Percentiles rank a stretch among this genome's conserved stretches.
phyloP scores from a whole-genome alignment of 2,888 invertebrate species.

The Gryllus longicercus region DNA sequence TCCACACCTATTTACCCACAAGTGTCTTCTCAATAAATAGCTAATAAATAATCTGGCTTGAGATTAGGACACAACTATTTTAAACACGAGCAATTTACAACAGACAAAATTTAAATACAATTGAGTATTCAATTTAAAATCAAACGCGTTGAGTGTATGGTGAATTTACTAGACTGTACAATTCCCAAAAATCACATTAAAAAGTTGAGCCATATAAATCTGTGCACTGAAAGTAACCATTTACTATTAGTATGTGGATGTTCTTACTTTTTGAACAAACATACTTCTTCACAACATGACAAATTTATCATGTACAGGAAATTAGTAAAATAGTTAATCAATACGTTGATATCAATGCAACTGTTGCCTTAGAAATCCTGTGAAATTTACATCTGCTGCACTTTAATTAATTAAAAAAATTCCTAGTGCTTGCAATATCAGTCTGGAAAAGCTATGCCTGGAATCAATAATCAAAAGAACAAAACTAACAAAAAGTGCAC shows the following conservation, averaged over 20 bases:
- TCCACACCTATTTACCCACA: neutral
- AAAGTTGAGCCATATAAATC: neutral
- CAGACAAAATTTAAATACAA: slow-evolving; percentile 2
- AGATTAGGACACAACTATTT: neutral
- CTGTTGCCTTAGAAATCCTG: neutral
- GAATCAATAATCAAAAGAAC: neutral
- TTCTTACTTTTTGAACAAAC: neutral
- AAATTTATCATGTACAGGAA: neutral
- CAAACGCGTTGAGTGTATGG: neutral
- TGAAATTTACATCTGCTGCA: neutral
- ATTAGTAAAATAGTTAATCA: neutral
- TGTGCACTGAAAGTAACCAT: neutral
- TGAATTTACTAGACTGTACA: neutral
- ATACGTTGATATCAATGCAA: neutral
- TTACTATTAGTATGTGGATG: neutral
- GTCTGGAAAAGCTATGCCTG: neutral
- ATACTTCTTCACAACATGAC: neutral
- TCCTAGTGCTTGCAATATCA: slow-evolving; percentile 1
- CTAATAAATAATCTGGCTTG: neutral
- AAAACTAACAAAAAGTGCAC: neutral
- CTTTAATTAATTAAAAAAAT: neutral
- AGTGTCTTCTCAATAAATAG: slow-evolving; percentile 17
- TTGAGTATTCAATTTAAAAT: slow-evolving; percentile 9
- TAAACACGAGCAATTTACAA: neutral
- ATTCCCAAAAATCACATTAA: neutral